Base-by-base conservation (phyloP, 2,888 invertebrate species). In the Prenolepis imparis region DNA sequence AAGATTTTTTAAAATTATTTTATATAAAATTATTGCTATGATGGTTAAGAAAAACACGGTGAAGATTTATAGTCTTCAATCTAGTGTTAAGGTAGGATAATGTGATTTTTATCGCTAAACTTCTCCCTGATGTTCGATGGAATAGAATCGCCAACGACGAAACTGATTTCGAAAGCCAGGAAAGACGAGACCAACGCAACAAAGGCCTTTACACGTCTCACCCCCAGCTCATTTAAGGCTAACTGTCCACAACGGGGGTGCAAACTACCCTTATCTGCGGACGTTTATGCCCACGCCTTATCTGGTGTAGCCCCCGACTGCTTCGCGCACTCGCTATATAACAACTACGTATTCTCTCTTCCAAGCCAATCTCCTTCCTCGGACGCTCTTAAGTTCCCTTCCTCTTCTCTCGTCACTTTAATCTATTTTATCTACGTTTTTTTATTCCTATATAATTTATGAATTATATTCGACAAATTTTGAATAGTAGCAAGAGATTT, bases 241-340 rank as follows among this genome's bases (percentile, higher is more conserved):
- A 94, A 94, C 94, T 94, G 94, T 94, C 94, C 94, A 93, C 94
- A 94, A 93, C 93, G 91, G 92, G 94, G 94, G 94, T 94, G 94
- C 93, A 94, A 94, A 94, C 94, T 93, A 92, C 94, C 92, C 93
- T 94, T 94, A 94, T 94, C 94, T 93, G 88, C 84, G 92, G 90
- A 92, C 94, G 94, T 94, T 94, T 94, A 94, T 94, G 94, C 92
- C 94, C 93, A 90, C 90, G 92, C 92, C 94, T 94, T 94, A 94
- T 94, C 94, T 93, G 81, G 84, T n/a, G n/a, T 86, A 85, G 81
- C 77, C 88, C 89, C 84, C 86, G 89, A 90, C 91, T 89, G 88
- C 91, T 90, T 91, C 90, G 87, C 89, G 90, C 89, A 90, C 90
- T 91, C 86, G 89, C 91, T 90, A 52, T 90, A 52, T 52, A 92